Evolutionary conservation across 2,888 invertebrate genomes (phyloP).

Genomic region (Amiota mariae): DNA sequence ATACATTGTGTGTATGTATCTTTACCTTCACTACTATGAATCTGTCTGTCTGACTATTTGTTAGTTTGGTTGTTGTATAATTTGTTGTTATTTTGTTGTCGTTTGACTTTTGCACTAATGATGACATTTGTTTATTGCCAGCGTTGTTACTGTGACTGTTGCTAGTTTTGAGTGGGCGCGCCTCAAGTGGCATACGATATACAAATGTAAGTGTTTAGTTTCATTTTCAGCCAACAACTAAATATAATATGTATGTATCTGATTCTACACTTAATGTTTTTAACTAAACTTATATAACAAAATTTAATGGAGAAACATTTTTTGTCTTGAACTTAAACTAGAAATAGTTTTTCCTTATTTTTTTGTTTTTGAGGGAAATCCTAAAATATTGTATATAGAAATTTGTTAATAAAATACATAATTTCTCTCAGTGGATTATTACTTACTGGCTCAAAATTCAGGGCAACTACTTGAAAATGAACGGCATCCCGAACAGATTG

Average conservation of each 20-base stretch:
- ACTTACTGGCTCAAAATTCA: background rate
- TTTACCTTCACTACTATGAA: background rate
- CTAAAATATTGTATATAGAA: no score
- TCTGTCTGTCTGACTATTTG: background rate
- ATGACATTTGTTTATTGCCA: slow-evolving; percentile 24
- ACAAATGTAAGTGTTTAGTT: background rate
- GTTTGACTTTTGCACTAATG: slow-evolving; percentile 11
- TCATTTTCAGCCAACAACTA: background rate
- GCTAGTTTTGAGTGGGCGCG: background rate
- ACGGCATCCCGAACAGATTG: no score
- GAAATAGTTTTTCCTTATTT: slow-evolving; percentile 28
- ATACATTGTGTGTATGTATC: no score
- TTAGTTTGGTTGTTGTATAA: background rate
- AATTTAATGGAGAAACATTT: no score
- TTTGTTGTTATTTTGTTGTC: background rate
- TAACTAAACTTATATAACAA: no score
- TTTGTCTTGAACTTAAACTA: background rate
- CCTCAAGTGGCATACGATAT: background rate
- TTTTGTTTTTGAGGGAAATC: no score
- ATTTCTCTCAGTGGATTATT: no score
- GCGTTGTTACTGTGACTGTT: background rate
- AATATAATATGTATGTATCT: no score
- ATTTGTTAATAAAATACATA: no score
- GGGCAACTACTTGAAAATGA: slow-evolving; percentile 17
- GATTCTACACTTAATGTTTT: background rate